Evolutionary conservation across 2,797 vertebrate species (phyloP), one percentile per base, ranked within the genome.

Genomic region (Oryzias dopingdopingensis): DNA sequence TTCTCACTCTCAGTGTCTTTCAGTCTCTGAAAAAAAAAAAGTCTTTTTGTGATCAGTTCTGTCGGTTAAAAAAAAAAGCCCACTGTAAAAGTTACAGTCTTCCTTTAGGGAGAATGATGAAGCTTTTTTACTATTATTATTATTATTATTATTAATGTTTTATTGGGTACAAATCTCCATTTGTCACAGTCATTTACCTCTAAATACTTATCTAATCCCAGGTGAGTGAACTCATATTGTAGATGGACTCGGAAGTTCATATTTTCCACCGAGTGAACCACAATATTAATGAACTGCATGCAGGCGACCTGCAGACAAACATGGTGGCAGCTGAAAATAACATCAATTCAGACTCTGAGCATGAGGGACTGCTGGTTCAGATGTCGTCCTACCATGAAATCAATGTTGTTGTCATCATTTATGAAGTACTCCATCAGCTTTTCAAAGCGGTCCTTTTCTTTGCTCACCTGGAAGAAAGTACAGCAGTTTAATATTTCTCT

Each of bases 211-310:
- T 99, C 96, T 58, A 99, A 86, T 47, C 94, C 93, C 22, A 94
- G 91, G 51, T 95, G 92, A 5, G 96, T 96, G 80, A 98, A 99
- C 85, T 96, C 94, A 1, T 95, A 97, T 81, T 99, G 97, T 26
- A 99, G 88, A 71, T 95, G 95, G 59, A 98, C 97, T 0, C 96
- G 92, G 86, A 96, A 96, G 87, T 99, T 98, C 97, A 98, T 98
- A 89, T 98, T 94, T 88, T 98, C 96, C 88, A 98, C 96, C 0
- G 96, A 98, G 77, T 98, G 96, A 4, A 98, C 96, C 81, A 98
- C 96, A 0, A 98, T 98, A 88, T 98, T 98, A 70, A 98, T 98
- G 83, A 98, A 98, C 68, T 98, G 96, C 96, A 98, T 98, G 79
- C 95, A 98, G 49, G 96, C 96, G 76, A 98, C 96, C 96, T 98